Evolutionary conservation across 2,113 vertebrate species (phyloP).

Genomic region (Gymnocephalus cernua): DNA sequence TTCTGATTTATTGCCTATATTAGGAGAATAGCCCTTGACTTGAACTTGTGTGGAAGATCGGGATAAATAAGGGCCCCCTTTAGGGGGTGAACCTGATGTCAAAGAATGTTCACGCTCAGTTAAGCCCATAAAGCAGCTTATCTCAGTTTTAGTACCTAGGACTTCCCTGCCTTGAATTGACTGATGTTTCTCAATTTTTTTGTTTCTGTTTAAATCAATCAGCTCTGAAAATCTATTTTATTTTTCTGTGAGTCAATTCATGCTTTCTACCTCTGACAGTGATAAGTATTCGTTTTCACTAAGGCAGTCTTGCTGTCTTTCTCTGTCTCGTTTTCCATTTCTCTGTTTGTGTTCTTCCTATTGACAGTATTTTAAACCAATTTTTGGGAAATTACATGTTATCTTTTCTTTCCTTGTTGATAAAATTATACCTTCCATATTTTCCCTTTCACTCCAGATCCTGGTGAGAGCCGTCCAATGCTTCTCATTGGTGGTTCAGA

Average conservation of each 20-base stretch:
- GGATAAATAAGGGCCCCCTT: conserved; percentile 67
- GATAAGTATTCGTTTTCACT: background rate
- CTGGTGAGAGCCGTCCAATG: conserved; percentile 88
- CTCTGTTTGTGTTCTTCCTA: no score
- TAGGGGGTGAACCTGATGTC: conserved; percentile 51
- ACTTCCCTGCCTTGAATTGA: conserved; percentile 6
- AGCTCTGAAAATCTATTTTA: background rate
- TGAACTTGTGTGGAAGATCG: conserved; percentile 60
- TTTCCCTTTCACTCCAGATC: conserved; percentile 79
- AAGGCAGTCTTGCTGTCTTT: background rate
- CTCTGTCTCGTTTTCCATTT: background rate
- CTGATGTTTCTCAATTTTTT: background rate
- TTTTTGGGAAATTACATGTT: background rate
- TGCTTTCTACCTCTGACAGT: background rate
- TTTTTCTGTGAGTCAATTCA: no score
- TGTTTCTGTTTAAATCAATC: conserved; percentile 3
- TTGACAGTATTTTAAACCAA: background rate
- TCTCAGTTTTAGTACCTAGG: conserved; percentile 37
- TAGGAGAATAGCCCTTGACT: conserved; percentile 65
- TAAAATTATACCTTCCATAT: background rate
- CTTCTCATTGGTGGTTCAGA: conserved; percentile 89
- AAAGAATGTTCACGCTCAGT: conserved; percentile 67
- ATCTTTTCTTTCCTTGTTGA: background rate
- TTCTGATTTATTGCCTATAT: conserved; percentile 75
- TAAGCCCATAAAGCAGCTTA: conserved; percentile 66